phyloP scores from a whole-genome alignment of 2,113 vertebrate genomes.

The Orcinus orca region DNA sequence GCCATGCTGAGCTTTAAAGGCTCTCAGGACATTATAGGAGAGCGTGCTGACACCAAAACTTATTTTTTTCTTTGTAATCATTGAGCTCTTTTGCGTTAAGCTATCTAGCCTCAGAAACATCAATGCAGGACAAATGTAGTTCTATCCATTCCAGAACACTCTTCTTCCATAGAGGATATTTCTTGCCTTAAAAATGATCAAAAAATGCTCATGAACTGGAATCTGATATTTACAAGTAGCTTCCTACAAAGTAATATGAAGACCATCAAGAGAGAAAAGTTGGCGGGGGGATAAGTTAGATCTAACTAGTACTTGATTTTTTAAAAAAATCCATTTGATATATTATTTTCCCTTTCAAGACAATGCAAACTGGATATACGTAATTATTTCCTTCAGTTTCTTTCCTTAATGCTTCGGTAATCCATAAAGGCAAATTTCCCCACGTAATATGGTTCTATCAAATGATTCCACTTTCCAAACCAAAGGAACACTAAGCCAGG shows the following conservation, averaged over 20 bases:
- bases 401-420: not conserved
- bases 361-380: not conserved
- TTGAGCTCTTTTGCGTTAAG: not conserved
- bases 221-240: not conserved
- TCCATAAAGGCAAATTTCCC: not conserved
- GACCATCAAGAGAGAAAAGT: not conserved
- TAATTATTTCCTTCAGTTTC: not conserved
- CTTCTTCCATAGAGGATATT: not conserved
- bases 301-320: not conserved
- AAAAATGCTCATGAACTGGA: not conserved
- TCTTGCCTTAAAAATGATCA: not conserved
- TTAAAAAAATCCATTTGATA: not conserved
- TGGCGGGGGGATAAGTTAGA: not conserved
- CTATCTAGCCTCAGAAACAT: not conserved
- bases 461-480: not conserved
- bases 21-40: not conserved
- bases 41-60: not conserved
- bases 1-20: rapidly evolving
- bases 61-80: not conserved
- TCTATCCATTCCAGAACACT: not conserved
- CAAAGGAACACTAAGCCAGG: not conserved
- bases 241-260: conserved; percentile 1
- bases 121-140: not conserved
- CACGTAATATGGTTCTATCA: not conserved
- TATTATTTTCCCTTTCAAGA: conserved; percentile 34